Conservation (phyloP, 64 coral and sea anemone genomes). For the Actinia equina region DNA sequence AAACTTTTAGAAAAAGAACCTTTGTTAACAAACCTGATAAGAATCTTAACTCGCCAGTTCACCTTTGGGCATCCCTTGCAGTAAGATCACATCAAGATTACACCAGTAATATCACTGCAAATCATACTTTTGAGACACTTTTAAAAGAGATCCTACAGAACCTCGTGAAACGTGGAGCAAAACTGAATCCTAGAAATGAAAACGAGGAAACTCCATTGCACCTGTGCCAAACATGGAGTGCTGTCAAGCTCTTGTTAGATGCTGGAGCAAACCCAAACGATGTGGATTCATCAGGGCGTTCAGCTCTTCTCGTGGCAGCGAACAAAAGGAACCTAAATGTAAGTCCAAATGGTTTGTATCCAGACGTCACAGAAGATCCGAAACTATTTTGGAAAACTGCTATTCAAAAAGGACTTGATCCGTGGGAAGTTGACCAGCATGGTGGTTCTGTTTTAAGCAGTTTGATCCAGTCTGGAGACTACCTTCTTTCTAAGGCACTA, state of each 20-base stretch:
- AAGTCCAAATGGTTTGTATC: neutral
- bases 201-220: conserved; percentile 7
- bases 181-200: conserved; percentile 8
- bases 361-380: neutral
- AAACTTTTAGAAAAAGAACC: neutral
- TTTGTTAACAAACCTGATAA: neutral
- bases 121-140: neutral
- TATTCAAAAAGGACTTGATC: neutral
- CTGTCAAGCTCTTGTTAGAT: neutral
- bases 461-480: neutral
- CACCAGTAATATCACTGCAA: neutral
- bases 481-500: neutral
- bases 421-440: neutral
- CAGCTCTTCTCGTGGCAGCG: neutral
- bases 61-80: neutral
- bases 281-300: neutral
- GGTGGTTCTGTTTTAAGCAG: neutral
- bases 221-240: neutral
- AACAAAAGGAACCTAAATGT: neutral
- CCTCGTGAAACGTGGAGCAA: conserved; percentile 1
- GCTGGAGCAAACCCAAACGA: conserved; percentile 6
- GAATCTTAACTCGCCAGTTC: conserved; percentile 11
- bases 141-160: neutral
- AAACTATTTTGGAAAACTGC: neutral
- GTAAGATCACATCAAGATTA: neutral